Evolutionary conservation across 2,888 invertebrate species (phyloP).

Genomic region (Blomia tropicalis): DNA sequence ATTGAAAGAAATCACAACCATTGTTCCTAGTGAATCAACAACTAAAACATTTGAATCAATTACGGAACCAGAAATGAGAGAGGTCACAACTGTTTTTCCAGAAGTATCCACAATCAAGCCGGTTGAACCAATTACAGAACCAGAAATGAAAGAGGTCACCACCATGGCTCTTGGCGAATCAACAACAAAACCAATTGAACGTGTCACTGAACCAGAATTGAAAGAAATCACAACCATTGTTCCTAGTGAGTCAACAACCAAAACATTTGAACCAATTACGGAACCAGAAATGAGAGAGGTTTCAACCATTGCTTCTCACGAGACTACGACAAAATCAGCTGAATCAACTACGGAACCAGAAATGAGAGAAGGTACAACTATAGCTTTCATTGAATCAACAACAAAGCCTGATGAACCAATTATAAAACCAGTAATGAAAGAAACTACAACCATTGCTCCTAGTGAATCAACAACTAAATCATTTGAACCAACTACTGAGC

Average conservation of each 20-base stretch:
- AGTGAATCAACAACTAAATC: too few species aligned
- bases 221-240: background rate
- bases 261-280: background rate
- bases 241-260: background rate
- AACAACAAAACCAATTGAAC: background rate
- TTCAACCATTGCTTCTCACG: slow-evolving; percentile 16
- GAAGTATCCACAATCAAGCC: background rate
- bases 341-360: background rate
- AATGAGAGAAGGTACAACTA: background rate
- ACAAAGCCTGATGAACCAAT: slow-evolving; percentile 25
- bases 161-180: background rate
- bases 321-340: background rate
- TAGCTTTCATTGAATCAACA: slow-evolving; percentile 24
- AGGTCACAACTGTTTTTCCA: slow-evolving; percentile 10
- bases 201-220: background rate
- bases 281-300: slow-evolving; percentile 31
- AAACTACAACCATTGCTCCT: slow-evolving; percentile 19
- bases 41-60: slow-evolving; percentile 25
- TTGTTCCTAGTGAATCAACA: slow-evolving; percentile 25
- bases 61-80: slow-evolving; percentile 23
- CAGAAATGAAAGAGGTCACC: background rate
- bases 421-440: too few species aligned
- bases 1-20: background rate
- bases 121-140: background rate
- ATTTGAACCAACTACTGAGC: background rate